Evolutionary conservation across 2,113 vertebrate species (phyloP).

Genomic region (Delphinapterus leucas): DNA sequence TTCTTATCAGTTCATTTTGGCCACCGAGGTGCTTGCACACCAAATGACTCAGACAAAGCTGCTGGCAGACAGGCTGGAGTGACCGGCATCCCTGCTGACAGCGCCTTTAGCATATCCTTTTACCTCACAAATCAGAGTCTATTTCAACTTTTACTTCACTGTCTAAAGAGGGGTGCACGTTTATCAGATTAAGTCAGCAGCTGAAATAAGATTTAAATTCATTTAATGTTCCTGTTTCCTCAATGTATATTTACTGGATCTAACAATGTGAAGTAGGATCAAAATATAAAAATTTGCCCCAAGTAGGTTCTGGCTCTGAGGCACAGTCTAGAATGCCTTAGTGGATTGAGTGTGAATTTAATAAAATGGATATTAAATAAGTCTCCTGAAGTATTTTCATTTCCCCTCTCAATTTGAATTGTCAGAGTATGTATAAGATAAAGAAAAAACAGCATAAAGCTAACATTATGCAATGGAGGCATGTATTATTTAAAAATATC

Average conservation of each 20-base stretch:
- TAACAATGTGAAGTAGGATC: not conserved
- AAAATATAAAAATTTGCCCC: not conserved
- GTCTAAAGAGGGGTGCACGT: too few relatives aligned
- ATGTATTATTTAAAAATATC: not conserved
- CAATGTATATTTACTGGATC: not conserved
- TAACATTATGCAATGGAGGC: not conserved
- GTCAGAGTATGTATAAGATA: not conserved
- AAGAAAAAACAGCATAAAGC: not conserved
- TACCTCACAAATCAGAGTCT: not conserved
- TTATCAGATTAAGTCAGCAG: not conserved
- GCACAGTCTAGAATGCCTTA: not conserved
- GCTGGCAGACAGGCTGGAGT: accelerated
- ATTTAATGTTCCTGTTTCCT: not conserved
- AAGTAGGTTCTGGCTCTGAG: not conserved
- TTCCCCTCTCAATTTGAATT: not conserved
- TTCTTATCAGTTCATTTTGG: not conserved
- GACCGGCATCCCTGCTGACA: accelerated
- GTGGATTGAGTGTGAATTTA: not conserved
- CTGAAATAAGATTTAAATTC: not conserved
- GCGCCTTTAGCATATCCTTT: not conserved
- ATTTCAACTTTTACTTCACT: not conserved
- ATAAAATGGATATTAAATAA: not conserved
- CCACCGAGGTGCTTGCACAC: accelerated
- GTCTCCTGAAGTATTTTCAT: not conserved
- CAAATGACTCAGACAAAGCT: accelerated